Evolutionary conservation across 2,113 vertebrate species (phyloP).

Genomic region (Seriola aureovittata): DNA sequence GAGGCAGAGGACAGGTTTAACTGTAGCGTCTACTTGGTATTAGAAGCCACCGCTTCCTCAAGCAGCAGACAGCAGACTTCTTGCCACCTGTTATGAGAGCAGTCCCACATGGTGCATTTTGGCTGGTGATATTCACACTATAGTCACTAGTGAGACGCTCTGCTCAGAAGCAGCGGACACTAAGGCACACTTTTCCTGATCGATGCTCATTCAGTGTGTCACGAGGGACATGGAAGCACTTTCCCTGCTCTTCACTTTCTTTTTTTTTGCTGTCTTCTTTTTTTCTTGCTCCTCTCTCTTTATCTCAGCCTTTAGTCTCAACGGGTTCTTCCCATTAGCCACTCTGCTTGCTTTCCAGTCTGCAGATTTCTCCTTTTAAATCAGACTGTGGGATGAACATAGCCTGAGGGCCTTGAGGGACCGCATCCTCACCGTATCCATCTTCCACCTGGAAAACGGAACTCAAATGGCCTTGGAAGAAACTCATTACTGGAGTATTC

Average conservation of each 20-base stretch:
- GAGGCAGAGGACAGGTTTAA: constrained; percentile 14
- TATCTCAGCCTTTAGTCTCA: constrained; percentile 62
- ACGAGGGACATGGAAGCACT: constrained; percentile 68
- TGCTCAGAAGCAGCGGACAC: constrained; percentile 57
- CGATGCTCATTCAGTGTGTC: constrained; percentile 63
- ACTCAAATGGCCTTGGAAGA: constrained; percentile 71
- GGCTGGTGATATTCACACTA: constrained; percentile 65
- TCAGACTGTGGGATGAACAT: constrained; percentile 62
- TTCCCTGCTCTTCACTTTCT: constrained; percentile 53
- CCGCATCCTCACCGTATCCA: constrained; percentile 60
- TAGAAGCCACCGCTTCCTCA: constrained; percentile 14
- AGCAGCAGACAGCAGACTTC: constrained; percentile 33
- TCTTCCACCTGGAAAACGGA: constrained; percentile 72
- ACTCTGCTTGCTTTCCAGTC: constrained; percentile 64
- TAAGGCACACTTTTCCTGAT: constrained; percentile 66
- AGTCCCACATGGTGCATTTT: constrained; percentile 54
- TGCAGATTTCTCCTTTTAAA: constrained; percentile 74
- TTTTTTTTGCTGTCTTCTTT: constrained; percentile 53
- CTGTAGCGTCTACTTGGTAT: not conserved
- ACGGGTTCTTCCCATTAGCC: constrained; percentile 71
- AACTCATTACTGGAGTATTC: constrained; percentile 79
- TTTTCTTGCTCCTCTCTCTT: constrained; percentile 54
- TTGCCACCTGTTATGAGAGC: constrained; percentile 64
- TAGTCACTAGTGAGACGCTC: constrained; percentile 53
- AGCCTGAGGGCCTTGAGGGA: constrained; percentile 70